phyloP scores from a whole-genome alignment of 2,797 vertebrate genomes.

The Phataginus tricuspis region DNA sequence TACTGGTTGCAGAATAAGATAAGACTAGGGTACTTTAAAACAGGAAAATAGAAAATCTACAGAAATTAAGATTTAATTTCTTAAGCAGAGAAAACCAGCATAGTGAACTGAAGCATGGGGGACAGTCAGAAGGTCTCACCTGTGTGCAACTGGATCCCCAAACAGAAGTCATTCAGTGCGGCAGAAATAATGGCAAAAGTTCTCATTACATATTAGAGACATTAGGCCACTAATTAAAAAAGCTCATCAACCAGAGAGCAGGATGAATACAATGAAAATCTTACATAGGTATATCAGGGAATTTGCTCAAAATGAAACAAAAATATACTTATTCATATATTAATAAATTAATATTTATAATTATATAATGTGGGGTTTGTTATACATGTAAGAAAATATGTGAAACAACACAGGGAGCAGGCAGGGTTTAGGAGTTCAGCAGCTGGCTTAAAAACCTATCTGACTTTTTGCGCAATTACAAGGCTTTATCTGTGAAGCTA shows the following conservation, averaged over 20 bases:
- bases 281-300: neutral
- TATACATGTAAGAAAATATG: neutral
- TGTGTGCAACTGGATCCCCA: neutral
- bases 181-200: neutral
- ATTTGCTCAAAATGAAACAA: neutral
- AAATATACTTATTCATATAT: neutral
- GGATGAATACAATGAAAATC: neutral
- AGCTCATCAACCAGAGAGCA: neutral
- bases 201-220: neutral
- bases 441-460: neutral
- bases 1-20: neutral
- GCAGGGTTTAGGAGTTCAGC: too few relatives aligned
- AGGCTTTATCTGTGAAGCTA: neutral
- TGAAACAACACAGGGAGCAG: neutral
- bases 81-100: neutral
- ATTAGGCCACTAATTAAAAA: neutral
- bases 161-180: neutral
- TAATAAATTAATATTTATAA: neutral
- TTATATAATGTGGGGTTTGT: neutral
- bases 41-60: neutral
- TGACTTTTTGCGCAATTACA: neutral
- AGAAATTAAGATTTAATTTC: neutral
- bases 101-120: neutral
- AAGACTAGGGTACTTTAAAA: neutral
- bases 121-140: neutral